Evolutionary conservation across 2,797 vertebrate species (phyloP).

Genomic region (Iguana delicatissima): DNA sequence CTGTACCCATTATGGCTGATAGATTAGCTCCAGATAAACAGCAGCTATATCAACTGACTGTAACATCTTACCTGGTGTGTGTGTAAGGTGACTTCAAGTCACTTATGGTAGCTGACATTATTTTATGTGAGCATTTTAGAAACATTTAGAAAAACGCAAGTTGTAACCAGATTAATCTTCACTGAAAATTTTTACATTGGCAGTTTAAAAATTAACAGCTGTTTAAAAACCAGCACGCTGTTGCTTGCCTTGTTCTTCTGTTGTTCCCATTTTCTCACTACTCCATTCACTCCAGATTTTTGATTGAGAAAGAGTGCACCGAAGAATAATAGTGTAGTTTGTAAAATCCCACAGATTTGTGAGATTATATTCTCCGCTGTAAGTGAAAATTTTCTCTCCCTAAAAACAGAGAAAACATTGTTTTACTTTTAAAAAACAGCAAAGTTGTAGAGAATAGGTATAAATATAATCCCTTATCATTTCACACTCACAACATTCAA

Average conservation of each 20-base stretch:
- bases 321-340: slow-evolving; percentile 72
- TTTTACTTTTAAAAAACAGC: background rate
- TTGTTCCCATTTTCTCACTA: slow-evolving; percentile 57
- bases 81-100: no score
- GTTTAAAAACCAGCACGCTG: no score
- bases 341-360: slow-evolving; percentile 71
- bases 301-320: slow-evolving; percentile 55
- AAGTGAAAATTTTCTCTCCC: slow-evolving; percentile 41
- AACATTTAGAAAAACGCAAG: background rate
- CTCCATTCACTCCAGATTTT: slow-evolving; percentile 82
- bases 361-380: slow-evolving; percentile 50
- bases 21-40: background rate
- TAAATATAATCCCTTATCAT: background rate
- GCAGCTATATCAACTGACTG: background rate
- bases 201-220: slow-evolving; percentile 24
- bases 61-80: background rate
- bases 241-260: slow-evolving; percentile 73
- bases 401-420: slow-evolving; percentile 40
- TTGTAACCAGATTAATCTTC: background rate
- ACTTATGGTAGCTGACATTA: background rate
- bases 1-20: background rate
- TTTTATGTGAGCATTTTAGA: background rate
- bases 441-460: no score
- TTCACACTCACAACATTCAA: background rate
- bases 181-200: background rate